Evolutionary conservation across 2,113 vertebrate species (phyloP).

Genomic region (Myrmecobius fasciatus): DNA sequence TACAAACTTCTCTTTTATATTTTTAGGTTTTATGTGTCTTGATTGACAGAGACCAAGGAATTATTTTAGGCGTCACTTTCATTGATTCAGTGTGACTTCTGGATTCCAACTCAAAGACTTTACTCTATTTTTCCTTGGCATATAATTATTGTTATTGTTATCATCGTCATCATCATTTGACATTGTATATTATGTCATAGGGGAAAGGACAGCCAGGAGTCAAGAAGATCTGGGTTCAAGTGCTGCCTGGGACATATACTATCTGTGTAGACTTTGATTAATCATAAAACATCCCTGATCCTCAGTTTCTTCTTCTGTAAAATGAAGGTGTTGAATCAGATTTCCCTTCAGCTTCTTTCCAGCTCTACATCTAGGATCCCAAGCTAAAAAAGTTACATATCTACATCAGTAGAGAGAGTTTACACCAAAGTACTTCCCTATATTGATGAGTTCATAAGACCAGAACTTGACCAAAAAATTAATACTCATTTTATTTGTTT

Average conservation of each 20-base stretch:
- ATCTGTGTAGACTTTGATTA: neutral
- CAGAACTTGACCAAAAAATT: too few species aligned
- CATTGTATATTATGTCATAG: neutral
- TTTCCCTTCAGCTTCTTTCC: neutral
- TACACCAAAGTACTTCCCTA: too few species aligned
- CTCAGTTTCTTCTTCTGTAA: neutral
- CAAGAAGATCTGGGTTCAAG: neutral
- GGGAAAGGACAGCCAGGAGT: neutral
- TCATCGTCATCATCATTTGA: too few species aligned
- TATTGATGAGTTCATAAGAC: too few species aligned
- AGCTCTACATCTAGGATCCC: neutral
- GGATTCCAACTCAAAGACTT: neutral
- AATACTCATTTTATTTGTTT: too few species aligned
- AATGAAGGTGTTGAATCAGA: neutral
- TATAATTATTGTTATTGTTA: neutral
- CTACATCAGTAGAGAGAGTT: neutral
- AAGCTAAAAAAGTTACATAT: neutral
- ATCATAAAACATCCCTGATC: neutral
- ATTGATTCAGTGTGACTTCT: neutral
- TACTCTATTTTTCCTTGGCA: neutral
- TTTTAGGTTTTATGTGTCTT: neutral
- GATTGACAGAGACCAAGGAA: neutral
- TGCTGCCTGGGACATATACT: neutral
- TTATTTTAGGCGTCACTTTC: neutral
- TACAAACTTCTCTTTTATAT: neutral